Evolutionary conservation across 2,888 invertebrate genomes (phyloP).

Genomic region (Zeuzera pyrina): DNA sequence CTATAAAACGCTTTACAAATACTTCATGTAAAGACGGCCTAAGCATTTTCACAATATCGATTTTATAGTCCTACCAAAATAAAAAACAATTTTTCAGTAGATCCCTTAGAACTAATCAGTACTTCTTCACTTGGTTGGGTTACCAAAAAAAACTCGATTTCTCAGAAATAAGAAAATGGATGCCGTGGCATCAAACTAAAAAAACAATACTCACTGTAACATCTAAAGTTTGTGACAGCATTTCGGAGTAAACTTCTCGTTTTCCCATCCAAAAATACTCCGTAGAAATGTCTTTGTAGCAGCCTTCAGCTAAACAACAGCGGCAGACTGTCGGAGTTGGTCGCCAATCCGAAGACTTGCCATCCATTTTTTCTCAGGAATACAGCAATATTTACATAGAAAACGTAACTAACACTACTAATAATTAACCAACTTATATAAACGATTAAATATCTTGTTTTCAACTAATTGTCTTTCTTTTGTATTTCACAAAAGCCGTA

Average conservation of each 20-base stretch:
- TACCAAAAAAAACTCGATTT: conserved; percentile 23
- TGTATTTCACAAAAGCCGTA: not conserved
- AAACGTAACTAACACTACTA: not conserved
- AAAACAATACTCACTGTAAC: conserved; percentile 38
- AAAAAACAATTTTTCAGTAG: conserved; percentile 13
- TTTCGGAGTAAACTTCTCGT: conserved; percentile 59
- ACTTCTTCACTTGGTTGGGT: conserved; percentile 25
- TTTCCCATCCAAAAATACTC: conserved; percentile 70
- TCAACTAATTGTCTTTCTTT: not conserved
- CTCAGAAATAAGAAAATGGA: conserved; percentile 42
- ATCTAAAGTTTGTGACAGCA: conserved; percentile 51
- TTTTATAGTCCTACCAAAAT: conserved; percentile 24
- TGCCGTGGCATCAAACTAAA: conserved; percentile 22
- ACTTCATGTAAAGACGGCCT: too few relatives aligned
- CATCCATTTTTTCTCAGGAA: conserved; percentile 37
- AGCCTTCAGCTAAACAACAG: conserved; percentile 59
- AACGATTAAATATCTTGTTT: not conserved
- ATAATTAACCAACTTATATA: not conserved
- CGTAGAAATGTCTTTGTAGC: conserved; percentile 65
- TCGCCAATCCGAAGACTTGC: conserved; percentile 52
- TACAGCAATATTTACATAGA: not conserved
- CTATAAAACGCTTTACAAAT: too few relatives aligned
- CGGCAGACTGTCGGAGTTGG: conserved; percentile 51
- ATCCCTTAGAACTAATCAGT: conserved; percentile 5
- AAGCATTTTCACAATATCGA: too few relatives aligned